Conservation (phyloP, 2,888 invertebrate species). For the Tachina fera region DNA sequence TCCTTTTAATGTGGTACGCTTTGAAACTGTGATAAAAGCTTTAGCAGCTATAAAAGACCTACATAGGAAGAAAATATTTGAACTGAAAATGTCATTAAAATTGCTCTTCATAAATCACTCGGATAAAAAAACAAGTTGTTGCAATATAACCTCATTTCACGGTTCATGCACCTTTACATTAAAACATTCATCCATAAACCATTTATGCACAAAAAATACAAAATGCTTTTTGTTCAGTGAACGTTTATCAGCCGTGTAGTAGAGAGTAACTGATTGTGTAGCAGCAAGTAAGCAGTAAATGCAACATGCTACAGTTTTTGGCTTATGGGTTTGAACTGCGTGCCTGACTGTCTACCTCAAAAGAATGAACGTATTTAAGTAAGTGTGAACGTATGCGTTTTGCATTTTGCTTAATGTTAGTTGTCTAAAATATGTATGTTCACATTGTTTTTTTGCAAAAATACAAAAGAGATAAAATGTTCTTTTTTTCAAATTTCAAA, state of each 20-base stretch:
- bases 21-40: constrained; percentile 37
- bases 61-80: constrained; percentile 40
- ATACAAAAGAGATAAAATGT: constrained; percentile 5
- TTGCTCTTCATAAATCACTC: constrained; percentile 81
- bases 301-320: constrained; percentile 34
- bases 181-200: constrained; percentile 52
- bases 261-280: constrained; percentile 14
- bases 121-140: constrained; percentile 66
- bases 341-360: constrained; percentile 53
- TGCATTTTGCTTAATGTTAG: constrained; percentile 23
- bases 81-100: constrained; percentile 80
- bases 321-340: constrained; percentile 49
- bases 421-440: constrained; percentile 42
- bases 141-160: constrained; percentile 80
- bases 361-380: background rate
- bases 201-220: constrained; percentile 3
- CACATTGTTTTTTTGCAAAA: constrained; percentile 28
- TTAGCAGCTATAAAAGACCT: no score
- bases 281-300: constrained; percentile 22
- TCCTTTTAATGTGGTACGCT: constrained; percentile 57
- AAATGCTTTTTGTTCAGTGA: constrained; percentile 32
- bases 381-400: background rate
- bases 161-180: constrained; percentile 78
- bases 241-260: constrained; percentile 43
- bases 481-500: constrained; percentile 3